Base-by-base conservation (phyloP, 1,140 invertebrate genomes). In the Diploscapter pachys region DNA sequence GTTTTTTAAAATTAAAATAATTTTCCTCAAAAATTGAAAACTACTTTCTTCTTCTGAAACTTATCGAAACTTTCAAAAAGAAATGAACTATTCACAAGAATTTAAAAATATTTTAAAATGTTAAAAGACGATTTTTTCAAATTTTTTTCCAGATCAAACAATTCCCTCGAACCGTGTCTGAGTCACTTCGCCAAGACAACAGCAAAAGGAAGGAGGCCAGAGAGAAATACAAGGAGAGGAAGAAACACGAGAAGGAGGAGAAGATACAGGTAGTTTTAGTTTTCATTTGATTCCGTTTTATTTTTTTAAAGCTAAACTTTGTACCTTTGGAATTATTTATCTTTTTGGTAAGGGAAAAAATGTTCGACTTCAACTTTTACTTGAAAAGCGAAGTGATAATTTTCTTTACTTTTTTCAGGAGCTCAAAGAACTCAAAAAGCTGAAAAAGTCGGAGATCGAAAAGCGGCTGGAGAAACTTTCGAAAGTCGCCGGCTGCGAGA, bases 381-480 rank as follows among this genome's bases (percentile, higher is more conserved):
- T 31, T 31, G 31, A 31, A 31, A 31, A 31, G 31, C 31, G 31
- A 31, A 31, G 31, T 31, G 31, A 31, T 31, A 31, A 31, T 1
- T 31, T 31, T 31, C 31, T 31, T 31, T 31, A 31, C 31, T 31
- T 31, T 31, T 31, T 31, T 31, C 31, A 31, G 31, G 31, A 31
- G 31, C 31, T 31, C 31, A 31, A 31, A 31, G 62, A 61, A 11
- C 53, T 64, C 13, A 71, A 76, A n/a, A 71, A 71, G 13, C 65
- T 67, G 73, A 63, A 64, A 48, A 65, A 91, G 63, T 92, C 93
- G 86, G 95, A 98, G 87, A 94, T 97, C 74, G 88, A 92, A 83
- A 91, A 93, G 74, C 95, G 94, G 86, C 90, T 98, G 63, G 89
- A 91, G 56, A 91, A 92, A 86, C 86, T 98, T 4, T 93, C 93